Conservation (phyloP, 2,888 invertebrate genomes). For the Lagria hirta region DNA sequence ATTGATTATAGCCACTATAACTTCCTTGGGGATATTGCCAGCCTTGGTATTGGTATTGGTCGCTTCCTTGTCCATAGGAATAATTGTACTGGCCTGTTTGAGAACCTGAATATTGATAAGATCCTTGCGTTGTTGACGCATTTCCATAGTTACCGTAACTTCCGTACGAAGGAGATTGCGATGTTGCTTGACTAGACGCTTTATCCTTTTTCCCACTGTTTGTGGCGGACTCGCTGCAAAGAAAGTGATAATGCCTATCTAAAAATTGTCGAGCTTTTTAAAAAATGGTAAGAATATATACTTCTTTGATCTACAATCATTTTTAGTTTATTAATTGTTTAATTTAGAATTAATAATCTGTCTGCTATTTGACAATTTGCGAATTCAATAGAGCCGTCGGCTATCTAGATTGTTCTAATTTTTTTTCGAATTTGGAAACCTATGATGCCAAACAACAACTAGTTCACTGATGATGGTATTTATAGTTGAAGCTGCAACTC, state of each 20-base stretch:
- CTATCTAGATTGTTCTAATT: too few relatives aligned
- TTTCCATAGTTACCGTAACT: conserved; percentile 51
- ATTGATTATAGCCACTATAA: conserved; percentile 61
- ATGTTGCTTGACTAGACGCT: conserved; percentile 45
- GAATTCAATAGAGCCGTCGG: too few relatives aligned
- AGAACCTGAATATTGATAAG: conserved; percentile 52
- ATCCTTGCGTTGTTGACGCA: conserved; percentile 50
- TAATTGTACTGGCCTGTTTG: conserved; percentile 58
- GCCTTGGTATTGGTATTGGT: conserved; percentile 61
- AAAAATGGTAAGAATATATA: too few relatives aligned
- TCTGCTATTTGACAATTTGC: too few relatives aligned
- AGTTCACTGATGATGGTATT: too few relatives aligned
- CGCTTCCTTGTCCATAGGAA: conserved; percentile 59
- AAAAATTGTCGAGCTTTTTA: conserved; percentile 11
- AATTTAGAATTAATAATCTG: too few relatives aligned
- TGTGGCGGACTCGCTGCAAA: conserved; percentile 39
- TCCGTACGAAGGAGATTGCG: conserved; percentile 47
- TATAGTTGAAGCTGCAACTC: too few relatives aligned
- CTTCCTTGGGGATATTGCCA: conserved; percentile 62
- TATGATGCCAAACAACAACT: conserved; percentile 5
- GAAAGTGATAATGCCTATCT: too few relatives aligned
- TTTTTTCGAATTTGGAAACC: too few relatives aligned
- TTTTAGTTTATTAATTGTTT: too few relatives aligned
- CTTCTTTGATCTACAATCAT: too few relatives aligned
- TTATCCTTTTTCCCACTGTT: conserved; percentile 50